phyloP scores from a whole-genome alignment of 1,140 invertebrate species.

The Ceratoteleas bidentatus region DNA sequence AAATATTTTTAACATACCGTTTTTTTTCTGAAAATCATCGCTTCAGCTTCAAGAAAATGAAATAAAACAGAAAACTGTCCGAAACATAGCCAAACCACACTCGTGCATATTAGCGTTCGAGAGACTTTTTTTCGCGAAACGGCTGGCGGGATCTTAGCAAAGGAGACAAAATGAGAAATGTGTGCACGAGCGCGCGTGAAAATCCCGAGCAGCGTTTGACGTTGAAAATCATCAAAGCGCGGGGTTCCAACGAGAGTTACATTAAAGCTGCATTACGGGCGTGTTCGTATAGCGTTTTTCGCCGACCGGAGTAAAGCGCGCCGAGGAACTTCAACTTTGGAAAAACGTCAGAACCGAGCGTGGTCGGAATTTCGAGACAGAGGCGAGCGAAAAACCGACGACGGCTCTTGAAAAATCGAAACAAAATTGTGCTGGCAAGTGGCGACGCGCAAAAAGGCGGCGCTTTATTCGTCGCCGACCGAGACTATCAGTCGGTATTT shows the following conservation, averaged over 20 bases:
- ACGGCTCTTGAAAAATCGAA: conserved; percentile 61
- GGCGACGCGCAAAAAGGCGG: conserved; percentile 42
- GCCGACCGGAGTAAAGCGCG: conserved; percentile 54
- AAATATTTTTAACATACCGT: too few species aligned
- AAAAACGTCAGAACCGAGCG: conserved; percentile 68
- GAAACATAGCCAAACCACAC: too few species aligned
- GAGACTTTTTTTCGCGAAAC: conserved; percentile 30
- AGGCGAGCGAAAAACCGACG: conserved; percentile 58
- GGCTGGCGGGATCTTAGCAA: conserved; percentile 28
- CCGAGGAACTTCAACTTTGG: conserved; percentile 66
- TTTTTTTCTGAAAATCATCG: too few species aligned
- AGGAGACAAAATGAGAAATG: conserved; percentile 68
- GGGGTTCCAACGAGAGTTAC: conserved; percentile 64
- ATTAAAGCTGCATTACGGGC: conserved; percentile 74
- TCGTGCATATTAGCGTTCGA: conserved; percentile 36
- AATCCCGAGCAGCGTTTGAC: conserved; percentile 71
- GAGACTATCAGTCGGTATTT: conserved; percentile 31
- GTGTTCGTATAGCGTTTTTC: conserved; percentile 57
- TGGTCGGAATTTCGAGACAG: conserved; percentile 65
- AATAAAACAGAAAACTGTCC: too few species aligned
- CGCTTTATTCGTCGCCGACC: conserved; percentile 37
- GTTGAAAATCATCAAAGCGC: conserved; percentile 74
- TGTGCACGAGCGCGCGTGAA: conserved; percentile 69
- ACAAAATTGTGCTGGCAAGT: conserved; percentile 56
- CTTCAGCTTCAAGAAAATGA: too few species aligned